These are phyloP conservation scores for Drosophila busckii DNA, from an alignment of 1,140 invertebrate genomes.

Conservation along the genomic window DNA sequence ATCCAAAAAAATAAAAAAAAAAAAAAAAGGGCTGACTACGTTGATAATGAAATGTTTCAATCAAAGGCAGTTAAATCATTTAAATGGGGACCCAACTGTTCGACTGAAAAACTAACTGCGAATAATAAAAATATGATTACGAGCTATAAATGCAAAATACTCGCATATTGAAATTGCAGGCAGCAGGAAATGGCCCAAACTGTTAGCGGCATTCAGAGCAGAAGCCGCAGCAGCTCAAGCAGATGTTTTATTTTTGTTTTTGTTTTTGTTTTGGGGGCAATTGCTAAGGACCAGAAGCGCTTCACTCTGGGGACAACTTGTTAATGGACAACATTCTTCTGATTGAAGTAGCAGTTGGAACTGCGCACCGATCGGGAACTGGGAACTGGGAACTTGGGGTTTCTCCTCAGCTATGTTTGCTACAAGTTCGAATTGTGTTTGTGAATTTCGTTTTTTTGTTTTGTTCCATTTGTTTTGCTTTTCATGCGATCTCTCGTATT, in stretches of 20 bases:
- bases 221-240: conserved; percentile 33
- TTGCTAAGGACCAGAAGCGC: not conserved
- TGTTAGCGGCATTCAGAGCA: not conserved
- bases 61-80: conserved; percentile 70
- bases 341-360: conserved; percentile 29
- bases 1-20: conserved; percentile 33
- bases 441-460: not conserved
- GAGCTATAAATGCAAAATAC: conserved; percentile 75
- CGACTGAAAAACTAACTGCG: conserved; percentile 58
- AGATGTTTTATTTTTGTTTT: conserved; percentile 48
- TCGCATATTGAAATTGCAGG: conserved; percentile 9
- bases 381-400: conserved; percentile 3
- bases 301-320: conserved; percentile 60
- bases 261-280: conserved; percentile 1
- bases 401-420: conserved; percentile 19
- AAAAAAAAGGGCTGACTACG: conserved; percentile 10
- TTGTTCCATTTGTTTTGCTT: conserved; percentile 4
- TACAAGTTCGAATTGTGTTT: not conserved
- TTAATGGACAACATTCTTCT: conserved; percentile 66
- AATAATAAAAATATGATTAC: conserved; percentile 78
- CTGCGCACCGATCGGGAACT: too few relatives aligned
- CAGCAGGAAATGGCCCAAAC: conserved; percentile 26
- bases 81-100: conserved; percentile 40
- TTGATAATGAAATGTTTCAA: conserved; percentile 77
- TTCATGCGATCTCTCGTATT: conserved; percentile 22